Evolutionary conservation across 2,113 vertebrate genomes (phyloP).

Genomic region (Engystomops pustulosus): DNA sequence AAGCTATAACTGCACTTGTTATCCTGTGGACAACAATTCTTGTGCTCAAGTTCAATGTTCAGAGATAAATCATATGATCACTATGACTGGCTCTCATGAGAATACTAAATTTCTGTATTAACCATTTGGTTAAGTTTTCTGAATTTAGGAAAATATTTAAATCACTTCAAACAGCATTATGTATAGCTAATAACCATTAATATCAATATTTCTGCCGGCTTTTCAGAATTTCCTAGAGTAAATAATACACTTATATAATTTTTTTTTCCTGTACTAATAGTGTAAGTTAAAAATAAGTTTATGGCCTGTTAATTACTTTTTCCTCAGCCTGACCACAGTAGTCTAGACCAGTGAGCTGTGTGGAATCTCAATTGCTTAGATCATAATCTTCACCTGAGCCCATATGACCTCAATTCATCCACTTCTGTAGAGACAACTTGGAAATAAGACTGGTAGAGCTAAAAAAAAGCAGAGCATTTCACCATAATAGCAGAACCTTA

Average conservation of each 20-base stretch:
- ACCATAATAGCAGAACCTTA: neutral
- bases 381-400: slow-evolving; percentile 40
- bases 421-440: neutral
- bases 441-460: neutral
- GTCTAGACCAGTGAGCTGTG: slow-evolving; percentile 38
- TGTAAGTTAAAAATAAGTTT: slow-evolving; percentile 31
- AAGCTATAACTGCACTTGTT: too few species aligned
- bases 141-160: neutral
- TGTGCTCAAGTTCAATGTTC: too few species aligned
- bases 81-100: too few species aligned
- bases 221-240: neutral
- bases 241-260: slow-evolving; percentile 6
- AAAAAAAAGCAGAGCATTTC: neutral
- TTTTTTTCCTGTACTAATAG: neutral
- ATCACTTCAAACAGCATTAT: neutral
- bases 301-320: slow-evolving; percentile 35
- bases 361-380: slow-evolving; percentile 43
- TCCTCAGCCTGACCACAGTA: neutral
- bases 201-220: neutral
- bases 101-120: neutral
- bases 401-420: slow-evolving; percentile 16
- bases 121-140: neutral
- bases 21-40: too few species aligned
- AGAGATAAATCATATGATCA: too few species aligned
- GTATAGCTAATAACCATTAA: neutral